A percentile compares a stretch with the other conserved stretches of the same genome.
Evolutionary conservation across 2,113 vertebrate species (phyloP).

Genomic region (Lycaon pictus): DNA sequence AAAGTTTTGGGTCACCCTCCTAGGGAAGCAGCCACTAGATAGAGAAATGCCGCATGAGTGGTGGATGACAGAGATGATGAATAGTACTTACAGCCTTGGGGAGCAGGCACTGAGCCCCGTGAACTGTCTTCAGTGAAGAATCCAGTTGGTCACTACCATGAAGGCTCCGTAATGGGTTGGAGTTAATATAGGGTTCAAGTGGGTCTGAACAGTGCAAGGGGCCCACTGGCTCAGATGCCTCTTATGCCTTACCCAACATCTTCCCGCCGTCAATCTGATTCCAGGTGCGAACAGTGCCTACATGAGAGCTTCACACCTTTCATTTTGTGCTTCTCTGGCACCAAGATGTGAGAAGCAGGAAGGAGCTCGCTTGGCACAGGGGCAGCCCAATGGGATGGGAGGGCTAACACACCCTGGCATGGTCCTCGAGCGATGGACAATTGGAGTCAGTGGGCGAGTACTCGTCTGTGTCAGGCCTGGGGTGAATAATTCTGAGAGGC

Average conservation of each 20-base stretch:
- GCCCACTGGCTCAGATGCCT: fast-evolving
- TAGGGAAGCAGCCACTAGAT: neutral
- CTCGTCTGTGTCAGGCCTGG: neutral
- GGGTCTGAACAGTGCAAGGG: neutral
- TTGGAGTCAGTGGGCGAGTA: neutral
- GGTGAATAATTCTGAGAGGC: neutral
- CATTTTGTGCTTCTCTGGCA: neutral
- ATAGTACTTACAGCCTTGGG: neutral
- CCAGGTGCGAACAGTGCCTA: neutral
- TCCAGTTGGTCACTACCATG: neutral
- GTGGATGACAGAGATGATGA: neutral
- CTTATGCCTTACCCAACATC: too few relatives aligned
- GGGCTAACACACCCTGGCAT: fast-evolving
- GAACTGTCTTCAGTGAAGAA: too few relatives aligned
- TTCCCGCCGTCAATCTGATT: neutral
- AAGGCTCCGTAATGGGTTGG: neutral
- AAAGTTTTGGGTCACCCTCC: neutral
- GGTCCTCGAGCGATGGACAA: fast-evolving
- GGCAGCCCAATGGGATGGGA: too few relatives aligned
- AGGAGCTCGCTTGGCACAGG: neutral
- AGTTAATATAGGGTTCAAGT: too few relatives aligned
- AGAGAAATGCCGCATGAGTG: neutral
- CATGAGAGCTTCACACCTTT: neutral
- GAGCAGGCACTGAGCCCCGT: neutral
- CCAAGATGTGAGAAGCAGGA: neutral